Percentiles rank a stretch among this genome's conserved stretches.
These are phyloP conservation scores for Columba janthina DNA, from an alignment of 2,113 vertebrate genomes.

Conservation along the genomic window DNA sequence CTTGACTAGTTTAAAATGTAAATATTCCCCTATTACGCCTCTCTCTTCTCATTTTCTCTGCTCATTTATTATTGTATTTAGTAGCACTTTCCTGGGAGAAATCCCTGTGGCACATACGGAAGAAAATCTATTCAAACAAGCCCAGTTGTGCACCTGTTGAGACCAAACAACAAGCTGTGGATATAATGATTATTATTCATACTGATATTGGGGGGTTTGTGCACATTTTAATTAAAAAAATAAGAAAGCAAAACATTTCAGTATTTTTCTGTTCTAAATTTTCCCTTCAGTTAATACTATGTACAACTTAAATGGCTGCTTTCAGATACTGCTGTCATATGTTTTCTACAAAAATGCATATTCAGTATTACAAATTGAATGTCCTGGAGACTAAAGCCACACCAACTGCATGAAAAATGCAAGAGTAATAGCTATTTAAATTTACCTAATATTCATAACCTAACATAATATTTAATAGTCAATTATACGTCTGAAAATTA, in stretches of 20 bases:
- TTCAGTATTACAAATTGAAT: not conserved
- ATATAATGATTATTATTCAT: not conserved
- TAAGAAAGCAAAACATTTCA: not conserved
- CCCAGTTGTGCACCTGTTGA: not conserved
- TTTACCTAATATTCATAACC: not conserved
- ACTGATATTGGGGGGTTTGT: not conserved
- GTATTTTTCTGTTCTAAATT: not conserved
- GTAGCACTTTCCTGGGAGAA: not conserved
- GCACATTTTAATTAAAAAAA: not conserved
- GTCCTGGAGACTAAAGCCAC: not conserved
- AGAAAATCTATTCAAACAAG: not conserved
- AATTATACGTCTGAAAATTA: not conserved
- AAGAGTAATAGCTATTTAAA: not conserved
- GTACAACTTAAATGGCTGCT: not conserved
- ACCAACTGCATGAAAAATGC: not conserved
- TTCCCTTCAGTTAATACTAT: not conserved
- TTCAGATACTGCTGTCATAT: not conserved
- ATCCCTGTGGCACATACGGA: not conserved
- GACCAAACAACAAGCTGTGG: not conserved
- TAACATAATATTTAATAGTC: not conserved
- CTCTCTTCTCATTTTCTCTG: not conserved
- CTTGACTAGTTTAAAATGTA: not conserved
- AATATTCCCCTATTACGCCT: not conserved
- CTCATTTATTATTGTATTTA: not conserved
- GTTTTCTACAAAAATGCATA: not conserved